Evolutionary conservation across 2,888 invertebrate species (phyloP), one percentile per base, ranked within the genome.

Genomic region (Oscheius sp.): DNA sequence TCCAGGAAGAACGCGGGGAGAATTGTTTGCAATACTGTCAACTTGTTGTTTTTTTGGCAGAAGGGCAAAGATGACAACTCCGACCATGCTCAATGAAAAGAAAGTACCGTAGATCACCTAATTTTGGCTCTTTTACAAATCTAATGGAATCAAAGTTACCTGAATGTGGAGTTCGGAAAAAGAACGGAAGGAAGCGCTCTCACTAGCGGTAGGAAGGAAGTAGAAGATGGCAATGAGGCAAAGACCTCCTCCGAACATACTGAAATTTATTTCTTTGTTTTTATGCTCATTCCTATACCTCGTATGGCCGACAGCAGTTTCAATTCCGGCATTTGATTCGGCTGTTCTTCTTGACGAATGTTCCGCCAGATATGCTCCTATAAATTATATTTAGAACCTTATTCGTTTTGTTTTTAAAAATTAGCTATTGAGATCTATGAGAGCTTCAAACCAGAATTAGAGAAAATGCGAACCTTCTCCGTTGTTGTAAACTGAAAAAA

Each of bases 291-390:
- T 46, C 12, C 37, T 20, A n/a, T 46, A 64, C 64, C 70, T 58
- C 27, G 72, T 69, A 29, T 76, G 76, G 0, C 76, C 76, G 2
- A 76, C 46, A 12, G 73, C 76, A 2, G 76, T 76, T 46, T 76
- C 76, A 3, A 76, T 46, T 2, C 73, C 76, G 1, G 72, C 64
- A 48, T 76, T 76, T 6, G 76, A 76, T 52, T 76, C 72, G 33
- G 72, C 72, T 15, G 76, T 76, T 23, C 76, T 48, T 20, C 72
- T 68, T 6, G 76, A 73, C 6, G 73, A 73, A 46, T 76, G 76
- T 31, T 76, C 76, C n/a, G 76, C 71, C 29, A 76, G 69, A 25
- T 76, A 76, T 52, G 70, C 70, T 37, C n/a, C n/a, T n/a, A n/a
- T n/a, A n/a, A n/a, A n/a, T n/a, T n/a, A n/a, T n/a, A n/a, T n/a